Evolutionary conservation across 2,888 invertebrate species (phyloP).

Genomic region (Rhagophthalmus giganteus): DNA sequence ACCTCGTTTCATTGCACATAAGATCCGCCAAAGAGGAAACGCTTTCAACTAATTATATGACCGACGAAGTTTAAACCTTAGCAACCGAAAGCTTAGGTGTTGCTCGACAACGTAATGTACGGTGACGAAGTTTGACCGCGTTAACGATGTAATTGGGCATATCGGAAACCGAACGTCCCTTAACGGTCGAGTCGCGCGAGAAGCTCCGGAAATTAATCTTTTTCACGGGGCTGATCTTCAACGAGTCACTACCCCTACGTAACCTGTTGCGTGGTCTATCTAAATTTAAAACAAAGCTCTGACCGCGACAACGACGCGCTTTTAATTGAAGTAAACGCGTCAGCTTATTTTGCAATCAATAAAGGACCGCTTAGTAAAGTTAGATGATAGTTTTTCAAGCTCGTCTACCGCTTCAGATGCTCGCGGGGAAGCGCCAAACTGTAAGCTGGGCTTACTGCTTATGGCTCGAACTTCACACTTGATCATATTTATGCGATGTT

Average conservation of each 20-base stretch:
- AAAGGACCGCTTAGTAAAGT: constrained; percentile 49
- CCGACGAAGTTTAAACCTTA: constrained; percentile 46
- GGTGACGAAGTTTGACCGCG: constrained; percentile 51
- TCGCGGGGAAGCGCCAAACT: constrained; percentile 54
- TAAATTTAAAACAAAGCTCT: constrained; percentile 32
- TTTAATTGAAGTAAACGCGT: constrained; percentile 17
- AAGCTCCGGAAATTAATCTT: constrained; percentile 26
- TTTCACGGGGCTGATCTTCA: constrained; percentile 24
- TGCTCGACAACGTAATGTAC: constrained; percentile 42
- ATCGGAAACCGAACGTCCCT: constrained; percentile 47
- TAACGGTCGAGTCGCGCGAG: constrained; percentile 47
- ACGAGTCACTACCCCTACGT: constrained; percentile 13
- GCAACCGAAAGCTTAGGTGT: constrained; percentile 50
- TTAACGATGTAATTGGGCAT: constrained; percentile 45
- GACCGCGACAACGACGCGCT: constrained; percentile 1
- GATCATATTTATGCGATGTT: constrained; percentile 59
- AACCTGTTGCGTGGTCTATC: constrained; percentile 38
- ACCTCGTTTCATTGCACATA: constrained; percentile 50
- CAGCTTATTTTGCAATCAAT: constrained; percentile 45
- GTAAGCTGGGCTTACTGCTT: constrained; percentile 57
- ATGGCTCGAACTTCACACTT: constrained; percentile 57
- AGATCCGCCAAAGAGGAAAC: constrained; percentile 48
- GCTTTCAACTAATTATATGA: constrained; percentile 53
- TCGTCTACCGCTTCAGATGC: constrained; percentile 49
- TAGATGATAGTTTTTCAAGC: constrained; percentile 39